Evolutionary conservation across 2,113 vertebrate species (phyloP), one percentile per base, ranked within the genome.

Genomic region (Trematocara macrostoma): DNA sequence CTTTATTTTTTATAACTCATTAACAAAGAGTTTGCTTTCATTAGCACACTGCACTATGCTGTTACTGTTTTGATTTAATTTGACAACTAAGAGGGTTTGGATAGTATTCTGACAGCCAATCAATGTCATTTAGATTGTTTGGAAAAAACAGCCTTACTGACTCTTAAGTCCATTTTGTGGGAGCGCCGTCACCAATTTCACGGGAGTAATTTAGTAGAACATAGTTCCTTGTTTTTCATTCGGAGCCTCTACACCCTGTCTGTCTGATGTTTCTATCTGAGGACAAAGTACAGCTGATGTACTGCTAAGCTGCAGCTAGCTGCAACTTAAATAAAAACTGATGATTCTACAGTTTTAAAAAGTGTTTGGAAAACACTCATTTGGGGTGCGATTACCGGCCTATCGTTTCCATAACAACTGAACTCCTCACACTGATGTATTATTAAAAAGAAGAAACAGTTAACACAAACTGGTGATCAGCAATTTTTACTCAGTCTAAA

Each of bases 131-230:
- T 87, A 82, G 42, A 20, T 29, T 87, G 5, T 16, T 61, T 18
- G 2, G 6, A 82, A 79, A 84, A 87, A 55, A 87, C 45, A 85
- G 61, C 57, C 42, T 53, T 74, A 78, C 80, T 83, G 79, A 81
- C 81, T 78, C 64, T 26, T 38, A 81, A 92, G 81, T 59, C 53
- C 31, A 64, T 86, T 87, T 52, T 80, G 42, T 78, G 55, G 84
- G 57, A 61, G 81, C 10, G 6, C 82, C 8, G 79, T 57, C 38
- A 89, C 71, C 38, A 64, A 64, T 84, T 91, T 78, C 40, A 61
- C 42, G 16, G 71, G 12, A 47, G 45, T 89, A 85, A 93, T 91
- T 79, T 57, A 42, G 89, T 87, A 85, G 9, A 81, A 57, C 15
- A 34, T 71, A 69, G 49, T 81, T 84, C 35, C 85, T 23, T 88